Base-by-base conservation (phyloP, 2,113 vertebrate genomes). In the Aegithalos caudatus region DNA sequence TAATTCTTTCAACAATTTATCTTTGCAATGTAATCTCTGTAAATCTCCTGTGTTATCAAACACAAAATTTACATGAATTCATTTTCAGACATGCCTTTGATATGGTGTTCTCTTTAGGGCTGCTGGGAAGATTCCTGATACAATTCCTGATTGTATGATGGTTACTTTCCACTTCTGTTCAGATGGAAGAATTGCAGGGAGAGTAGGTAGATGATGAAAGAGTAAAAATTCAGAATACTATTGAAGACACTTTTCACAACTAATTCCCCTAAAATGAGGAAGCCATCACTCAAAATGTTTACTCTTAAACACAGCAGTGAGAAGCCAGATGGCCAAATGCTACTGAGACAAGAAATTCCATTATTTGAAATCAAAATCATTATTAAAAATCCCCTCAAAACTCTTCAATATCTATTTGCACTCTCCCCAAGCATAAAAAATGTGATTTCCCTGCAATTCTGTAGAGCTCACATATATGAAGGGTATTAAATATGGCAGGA, bases 381-480 rank as follows among this genome's bases (percentile, higher is more conserved):
- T 23, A n/a, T 65, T 77, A 15, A 3, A 62, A 84, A 60, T 53
- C 0, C 1, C 3, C 4, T 40, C 1, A 20, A 50, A 60, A 15
- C 20, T 10, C 11, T 71, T 66, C 64, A 71, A 35, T 86, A 72
- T 21, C 21, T 60, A 40, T n/a, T 37, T 67, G 60, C 14, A 74
- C 2, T 47, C 23, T 92, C 23, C 14, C 21, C 33, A 76, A 65
- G 33, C 58, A 77, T 19, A 77, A 64, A 57, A 92, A 85, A 54
- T 47, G 3, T 58, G 9, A 67, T 76, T 95, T 12, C 10, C 3
- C 27, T 48, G 5, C 37, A 72, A 48, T 60, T 79, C 22, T 82
- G 48, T 65, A 87, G 31, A 1, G 1, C 11, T 47, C 47, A 14
- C 25, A 22, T 47, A 10, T 79, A 20, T 71, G 28, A 85, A 6